phyloP scores from a whole-genome alignment of 1,140 invertebrate genomes.

The Ditylenchus dipsaci region DNA sequence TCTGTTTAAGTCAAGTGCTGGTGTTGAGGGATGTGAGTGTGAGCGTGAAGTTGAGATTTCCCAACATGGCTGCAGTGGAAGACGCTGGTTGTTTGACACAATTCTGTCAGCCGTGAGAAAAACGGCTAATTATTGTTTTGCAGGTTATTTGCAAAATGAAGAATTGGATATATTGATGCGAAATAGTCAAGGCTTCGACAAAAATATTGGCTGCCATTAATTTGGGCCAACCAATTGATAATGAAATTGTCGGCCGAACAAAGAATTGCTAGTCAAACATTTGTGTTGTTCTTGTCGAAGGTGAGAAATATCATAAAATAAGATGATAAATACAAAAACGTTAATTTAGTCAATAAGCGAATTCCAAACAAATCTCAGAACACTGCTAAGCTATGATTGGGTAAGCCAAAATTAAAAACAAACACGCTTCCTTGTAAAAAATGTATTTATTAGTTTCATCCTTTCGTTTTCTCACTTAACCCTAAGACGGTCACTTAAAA shows the following conservation, averaged over 20 bases:
- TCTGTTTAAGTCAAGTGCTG: constrained; percentile 67
- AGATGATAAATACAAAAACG: background rate
- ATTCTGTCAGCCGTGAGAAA: too few species aligned
- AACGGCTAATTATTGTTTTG: too few species aligned
- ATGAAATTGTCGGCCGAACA: background rate
- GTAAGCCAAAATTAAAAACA: too few species aligned
- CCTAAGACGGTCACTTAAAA: too few species aligned
- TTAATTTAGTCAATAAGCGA: constrained; percentile 5
- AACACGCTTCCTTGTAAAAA: too few species aligned
- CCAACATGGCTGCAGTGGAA: constrained; percentile 78
- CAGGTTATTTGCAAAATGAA: constrained; percentile 6
- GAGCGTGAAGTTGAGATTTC: constrained; percentile 82
- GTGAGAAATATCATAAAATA: too few species aligned
- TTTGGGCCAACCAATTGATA: background rate
- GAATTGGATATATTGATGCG: background rate
- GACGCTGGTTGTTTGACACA: constrained; percentile 66
- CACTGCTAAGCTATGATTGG: constrained; percentile 10
- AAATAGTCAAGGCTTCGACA: background rate
- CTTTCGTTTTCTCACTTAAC: too few species aligned
- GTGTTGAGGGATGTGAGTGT: constrained; percentile 75
- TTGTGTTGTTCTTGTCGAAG: background rate
- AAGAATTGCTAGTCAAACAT: background rate
- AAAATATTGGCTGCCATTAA: background rate
- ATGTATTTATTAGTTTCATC: too few species aligned
- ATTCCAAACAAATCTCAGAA: constrained; percentile 6